phyloP scores from a whole-genome alignment of 2,113 vertebrate genomes.

The Platysteira castanea region DNA sequence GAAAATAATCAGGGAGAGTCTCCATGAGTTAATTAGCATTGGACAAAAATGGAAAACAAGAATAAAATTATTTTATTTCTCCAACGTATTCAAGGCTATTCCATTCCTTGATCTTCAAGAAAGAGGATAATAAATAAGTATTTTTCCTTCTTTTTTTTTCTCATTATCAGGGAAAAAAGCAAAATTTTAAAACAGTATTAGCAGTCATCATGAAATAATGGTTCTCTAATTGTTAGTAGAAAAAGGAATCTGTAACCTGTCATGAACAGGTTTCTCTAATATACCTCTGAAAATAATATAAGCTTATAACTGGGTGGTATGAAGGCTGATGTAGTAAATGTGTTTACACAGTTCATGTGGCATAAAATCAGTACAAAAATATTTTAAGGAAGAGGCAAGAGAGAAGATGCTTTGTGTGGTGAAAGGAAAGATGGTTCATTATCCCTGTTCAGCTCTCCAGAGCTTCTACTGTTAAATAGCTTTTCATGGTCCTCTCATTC shows the following conservation, averaged over 20 bases:
- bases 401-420: not conserved
- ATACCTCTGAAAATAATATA: not conserved
- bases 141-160: no score
- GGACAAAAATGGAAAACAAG: not conserved
- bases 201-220: not conserved
- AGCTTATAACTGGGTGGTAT: not conserved
- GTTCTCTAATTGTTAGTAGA: not conserved
- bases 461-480: not conserved
- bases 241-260: not conserved
- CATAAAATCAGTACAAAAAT: not conserved
- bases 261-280: not conserved
- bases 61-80: not conserved
- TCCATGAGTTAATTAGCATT: not conserved
- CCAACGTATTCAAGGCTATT: not conserved
- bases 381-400: not conserved
- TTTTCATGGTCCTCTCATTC: not conserved
- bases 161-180: fast-evolving
- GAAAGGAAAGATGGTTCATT: not conserved
- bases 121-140: not conserved
- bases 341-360: not conserved
- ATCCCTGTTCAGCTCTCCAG: not conserved
- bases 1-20: not conserved
- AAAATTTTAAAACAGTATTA: not conserved
- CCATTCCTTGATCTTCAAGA: not conserved
- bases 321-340: not conserved